Base-by-base conservation (phyloP, 37 sponge, comb jelly and placozoan genomes). In the Eunapius fragilis region DNA sequence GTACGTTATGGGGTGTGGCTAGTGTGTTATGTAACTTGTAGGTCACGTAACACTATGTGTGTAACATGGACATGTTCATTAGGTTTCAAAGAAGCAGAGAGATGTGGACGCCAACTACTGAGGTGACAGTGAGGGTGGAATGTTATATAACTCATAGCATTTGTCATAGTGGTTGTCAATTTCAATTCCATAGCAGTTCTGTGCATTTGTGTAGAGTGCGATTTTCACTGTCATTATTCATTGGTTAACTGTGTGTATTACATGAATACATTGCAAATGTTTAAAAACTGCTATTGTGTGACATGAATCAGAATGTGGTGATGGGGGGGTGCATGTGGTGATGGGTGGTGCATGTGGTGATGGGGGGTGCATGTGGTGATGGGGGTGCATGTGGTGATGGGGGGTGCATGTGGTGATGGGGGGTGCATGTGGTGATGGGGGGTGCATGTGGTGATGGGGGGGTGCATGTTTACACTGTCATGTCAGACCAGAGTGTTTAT, bases 241-340 rank as follows among this genome's bases (percentile, higher is more conserved):
- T 58, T 58, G 14, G 19, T 58, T 2, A 0, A 1, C 14, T 2
- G 1, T 58, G 14, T 58, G 58, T 58, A 58, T 13, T 1, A 2
- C 58, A n/a, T n/a, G n/a, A n/a, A n/a, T n/a, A n/a, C n/a, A n/a
- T n/a, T n/a, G n/a, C n/a, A n/a, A n/a, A n/a, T n/a, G n/a, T n/a
- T n/a, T n/a, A n/a, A n/a, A n/a, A n/a, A n/a, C n/a, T n/a, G n/a
- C 91, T 81, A 90, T 91, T 36, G 47, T 45, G 47, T 4, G 47
- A 9, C 47, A 45, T 45, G 47, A 45, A 45, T 4, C 47, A 45
- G 9, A 45, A 45, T 45, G 47, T 11, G 9, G 47, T 9, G 9
- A 45, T 11, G 47, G 47, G 47, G 47, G 4, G 47, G 47, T 9
- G 47, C 47, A 45, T 45, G 47, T 11, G 9, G 47, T 9, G 9